Conservation (phyloP, 2,888 invertebrate genomes). For the Norana najaformis region DNA sequence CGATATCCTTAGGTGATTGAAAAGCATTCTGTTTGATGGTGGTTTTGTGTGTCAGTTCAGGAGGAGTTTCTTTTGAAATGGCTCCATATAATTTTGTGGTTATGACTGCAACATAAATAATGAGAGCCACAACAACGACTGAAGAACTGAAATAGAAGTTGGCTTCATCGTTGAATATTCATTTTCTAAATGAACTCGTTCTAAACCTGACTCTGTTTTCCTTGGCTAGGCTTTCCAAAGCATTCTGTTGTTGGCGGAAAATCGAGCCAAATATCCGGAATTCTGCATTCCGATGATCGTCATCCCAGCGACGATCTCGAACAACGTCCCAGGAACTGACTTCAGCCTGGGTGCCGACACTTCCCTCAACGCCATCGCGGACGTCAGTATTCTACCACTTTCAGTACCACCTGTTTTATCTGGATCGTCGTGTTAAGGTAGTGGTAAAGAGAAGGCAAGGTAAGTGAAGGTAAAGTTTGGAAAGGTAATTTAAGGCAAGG, state of each 20-base stretch:
- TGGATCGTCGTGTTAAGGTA: neutral
- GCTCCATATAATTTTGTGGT: no score
- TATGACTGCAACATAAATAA: no score
- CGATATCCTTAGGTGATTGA: no score
- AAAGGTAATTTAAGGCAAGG: no score
- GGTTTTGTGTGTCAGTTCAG: no score
- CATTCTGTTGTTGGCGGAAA: conserved; percentile 75
- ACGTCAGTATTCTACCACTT: conserved; percentile 65
- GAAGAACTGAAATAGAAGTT: no score
- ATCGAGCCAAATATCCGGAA: conserved; percentile 75
- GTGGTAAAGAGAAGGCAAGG: no score
- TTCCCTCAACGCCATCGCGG: conserved; percentile 96
- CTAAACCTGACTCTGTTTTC: neutral
- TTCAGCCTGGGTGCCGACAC: conserved; percentile 96
- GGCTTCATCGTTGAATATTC: no score
- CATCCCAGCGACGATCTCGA: conserved; percentile 96
- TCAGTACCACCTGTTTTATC: neutral
- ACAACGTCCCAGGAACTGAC: conserved; percentile 98
- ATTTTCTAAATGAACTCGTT: neutral
- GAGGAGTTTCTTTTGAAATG: no score
- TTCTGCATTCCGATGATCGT: conserved; percentile 93
- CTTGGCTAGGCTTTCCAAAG: conserved; percentile 81
- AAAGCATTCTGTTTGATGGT: no score
- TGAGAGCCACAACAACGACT: no score
- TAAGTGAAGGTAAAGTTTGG: no score